Conservation (phyloP, 2,797 vertebrate genomes). For the Corythornis leucogaster region DNA sequence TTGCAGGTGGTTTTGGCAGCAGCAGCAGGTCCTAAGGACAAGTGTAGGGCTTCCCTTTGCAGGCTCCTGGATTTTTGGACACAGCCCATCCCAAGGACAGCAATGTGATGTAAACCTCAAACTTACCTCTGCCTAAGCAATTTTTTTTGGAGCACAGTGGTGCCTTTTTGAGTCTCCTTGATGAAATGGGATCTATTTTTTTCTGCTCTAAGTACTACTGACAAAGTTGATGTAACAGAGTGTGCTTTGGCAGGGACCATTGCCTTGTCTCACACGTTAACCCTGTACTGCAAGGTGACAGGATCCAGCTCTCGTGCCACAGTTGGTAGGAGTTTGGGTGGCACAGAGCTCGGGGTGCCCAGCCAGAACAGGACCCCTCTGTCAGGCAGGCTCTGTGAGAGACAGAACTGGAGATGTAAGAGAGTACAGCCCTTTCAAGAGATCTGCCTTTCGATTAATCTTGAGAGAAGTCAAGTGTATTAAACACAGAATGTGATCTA, state of each 20-base stretch:
- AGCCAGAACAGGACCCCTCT: not conserved
- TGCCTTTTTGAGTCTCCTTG: not conserved
- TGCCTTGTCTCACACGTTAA: not conserved
- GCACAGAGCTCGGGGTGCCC: accelerated
- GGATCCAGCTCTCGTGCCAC: accelerated
- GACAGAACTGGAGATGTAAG: not conserved
- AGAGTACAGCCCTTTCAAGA: not conserved
- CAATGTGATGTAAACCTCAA: not conserved
- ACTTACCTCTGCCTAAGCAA: not conserved
- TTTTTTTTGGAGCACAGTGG: not conserved
- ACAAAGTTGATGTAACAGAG: not conserved
- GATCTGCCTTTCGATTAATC: not conserved
- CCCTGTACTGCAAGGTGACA: not conserved
- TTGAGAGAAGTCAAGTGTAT: not conserved
- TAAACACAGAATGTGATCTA: not conserved
- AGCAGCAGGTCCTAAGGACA: not conserved
- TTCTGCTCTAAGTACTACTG: not conserved
- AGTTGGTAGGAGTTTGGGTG: not conserved
- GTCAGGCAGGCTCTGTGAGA: not conserved
- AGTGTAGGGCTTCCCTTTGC: not conserved
- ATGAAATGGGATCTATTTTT: not conserved
- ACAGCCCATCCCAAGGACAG: too few species aligned
- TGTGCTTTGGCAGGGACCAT: not conserved
- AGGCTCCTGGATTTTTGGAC: accelerated
- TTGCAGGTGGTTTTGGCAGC: not conserved